Evolutionary conservation across 2,113 vertebrate genomes (phyloP).

Genomic region (Rallus limicola): DNA sequence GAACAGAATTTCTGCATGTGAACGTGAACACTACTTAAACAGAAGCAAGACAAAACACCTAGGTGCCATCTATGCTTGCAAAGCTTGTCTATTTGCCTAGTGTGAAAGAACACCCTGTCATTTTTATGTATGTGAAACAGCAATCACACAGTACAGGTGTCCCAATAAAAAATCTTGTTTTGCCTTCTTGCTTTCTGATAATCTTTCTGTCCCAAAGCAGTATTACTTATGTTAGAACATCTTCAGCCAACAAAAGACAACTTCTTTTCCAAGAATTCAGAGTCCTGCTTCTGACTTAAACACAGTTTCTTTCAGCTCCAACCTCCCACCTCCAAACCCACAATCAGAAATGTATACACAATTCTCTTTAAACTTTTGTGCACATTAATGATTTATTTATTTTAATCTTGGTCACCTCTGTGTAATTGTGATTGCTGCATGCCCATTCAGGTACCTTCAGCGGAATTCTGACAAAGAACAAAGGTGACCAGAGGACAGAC

Average conservation of each 20-base stretch:
- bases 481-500: slow-evolving; percentile 54
- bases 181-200: background rate
- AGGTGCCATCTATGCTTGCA: background rate
- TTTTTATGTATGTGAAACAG: slow-evolving; percentile 1
- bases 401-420: slow-evolving; percentile 17
- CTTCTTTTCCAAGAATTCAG: slow-evolving; percentile 60
- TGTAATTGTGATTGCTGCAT: background rate
- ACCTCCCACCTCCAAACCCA: background rate
- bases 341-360: background rate
- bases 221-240: slow-evolving; percentile 64
- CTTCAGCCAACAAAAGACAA: slow-evolving; percentile 69
- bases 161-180: slow-evolving; percentile 46
- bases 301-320: background rate
- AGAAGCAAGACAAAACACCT: background rate
- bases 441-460: slow-evolving; percentile 28
- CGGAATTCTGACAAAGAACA: slow-evolving; percentile 51
- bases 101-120: background rate
- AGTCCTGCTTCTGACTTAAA: background rate
- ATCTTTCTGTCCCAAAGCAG: slow-evolving; percentile 21
- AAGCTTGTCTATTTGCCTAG: background rate
- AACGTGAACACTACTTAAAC: background rate
- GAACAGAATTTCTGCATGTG: no score
- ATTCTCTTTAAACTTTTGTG: background rate
- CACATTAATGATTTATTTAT: background rate
- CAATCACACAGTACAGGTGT: slow-evolving; percentile 45